A percentile compares a stretch with the other conserved stretches of the same genome.
Evolutionary conservation across 2,113 vertebrate species (phyloP).

Genomic region (Pelobates fuscus): DNA sequence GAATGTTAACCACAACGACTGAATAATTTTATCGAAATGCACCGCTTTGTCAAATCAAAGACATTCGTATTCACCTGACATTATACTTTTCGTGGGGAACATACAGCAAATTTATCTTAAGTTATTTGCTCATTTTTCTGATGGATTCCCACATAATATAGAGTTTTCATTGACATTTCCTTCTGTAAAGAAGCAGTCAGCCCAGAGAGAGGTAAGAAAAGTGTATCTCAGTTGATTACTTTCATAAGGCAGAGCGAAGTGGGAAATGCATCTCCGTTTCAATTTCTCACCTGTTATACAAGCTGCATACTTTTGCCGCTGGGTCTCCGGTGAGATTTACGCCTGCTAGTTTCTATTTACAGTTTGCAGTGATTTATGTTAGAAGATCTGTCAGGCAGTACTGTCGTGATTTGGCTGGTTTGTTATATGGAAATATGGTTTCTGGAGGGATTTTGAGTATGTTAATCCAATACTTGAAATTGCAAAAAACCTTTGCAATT

Average conservation of each 20-base stretch:
- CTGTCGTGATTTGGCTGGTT: constrained; percentile 39
- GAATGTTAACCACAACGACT: too few species aligned
- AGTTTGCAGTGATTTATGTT: constrained; percentile 44
- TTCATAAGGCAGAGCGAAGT: constrained; percentile 18
- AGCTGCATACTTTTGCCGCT: constrained; percentile 39
- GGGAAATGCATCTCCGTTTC: constrained; percentile 38
- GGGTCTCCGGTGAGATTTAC: constrained; percentile 46
- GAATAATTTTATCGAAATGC: too few species aligned
- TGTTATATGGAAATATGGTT: constrained; percentile 36
- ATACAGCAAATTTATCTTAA: constrained; percentile 1
- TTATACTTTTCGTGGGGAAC: background rate
- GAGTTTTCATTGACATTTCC: background rate
- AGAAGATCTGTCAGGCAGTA: constrained; percentile 45
- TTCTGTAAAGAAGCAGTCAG: constrained; percentile 23
- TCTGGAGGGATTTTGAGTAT: constrained; percentile 29
- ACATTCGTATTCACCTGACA: background rate
- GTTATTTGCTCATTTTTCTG: background rate
- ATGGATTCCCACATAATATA: constrained; percentile 13
- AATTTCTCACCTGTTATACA: constrained; percentile 51
- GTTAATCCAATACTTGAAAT: constrained; percentile 32
- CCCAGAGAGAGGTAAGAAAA: constrained; percentile 34
- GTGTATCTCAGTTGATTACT: constrained; percentile 34
- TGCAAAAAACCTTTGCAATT: constrained; percentile 14
- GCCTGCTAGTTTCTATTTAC: constrained; percentile 49
- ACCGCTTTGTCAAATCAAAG: too few species aligned